Evolutionary conservation across 2,797 vertebrate genomes (phyloP), one percentile per base, ranked within the genome.

Genomic region (Myiothlypis chrysogaster): DNA sequence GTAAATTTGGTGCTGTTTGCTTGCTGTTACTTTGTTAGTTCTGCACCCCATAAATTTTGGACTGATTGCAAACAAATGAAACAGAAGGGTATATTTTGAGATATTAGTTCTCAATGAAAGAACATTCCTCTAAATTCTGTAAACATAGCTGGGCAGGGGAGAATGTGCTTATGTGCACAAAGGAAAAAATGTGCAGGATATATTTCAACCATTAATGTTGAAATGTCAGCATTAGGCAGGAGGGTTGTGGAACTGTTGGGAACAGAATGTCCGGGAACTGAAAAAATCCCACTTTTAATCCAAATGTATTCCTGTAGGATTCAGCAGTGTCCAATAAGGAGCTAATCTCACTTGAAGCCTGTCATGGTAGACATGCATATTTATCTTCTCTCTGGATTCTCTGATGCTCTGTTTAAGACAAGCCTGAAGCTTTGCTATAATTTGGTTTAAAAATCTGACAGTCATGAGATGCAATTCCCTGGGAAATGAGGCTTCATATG

Each of bases 381-480:
- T 83, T 80, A 49, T 84, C 23, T 72, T 61, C 47, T 85, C 32
- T 56, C 22, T 61, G 71, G 12, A 49, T 92, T 94, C 53, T 63
- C 52, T 60, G 46, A 27, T 65, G 69, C 43, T 88, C 43, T 75
- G 20, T 87, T 52, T 63, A 72, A 95, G 81, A 73, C 68, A 85
- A 66, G 53, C 64, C 72, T 73, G 49, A 91, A 91, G 89, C 78
- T 95, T 70, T 92, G 78, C 7, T 85, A 27, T 87, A 83, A 94
- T 95, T 93, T 5, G 0, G 49, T 94, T 92, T 70, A 73, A 82
- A 93, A 92, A 72, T 76, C 55, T 89, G 91, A 56, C 52, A 84
- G 75, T 95, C 64, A 63, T 41, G 63, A 66, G 52, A 46, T 50
- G 50, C 63, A 79, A 11, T 90, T 93, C 73, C 27, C 14, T 39